Conservation (phyloP, 2,888 invertebrate genomes). For the Chorisops tibialis region DNA sequence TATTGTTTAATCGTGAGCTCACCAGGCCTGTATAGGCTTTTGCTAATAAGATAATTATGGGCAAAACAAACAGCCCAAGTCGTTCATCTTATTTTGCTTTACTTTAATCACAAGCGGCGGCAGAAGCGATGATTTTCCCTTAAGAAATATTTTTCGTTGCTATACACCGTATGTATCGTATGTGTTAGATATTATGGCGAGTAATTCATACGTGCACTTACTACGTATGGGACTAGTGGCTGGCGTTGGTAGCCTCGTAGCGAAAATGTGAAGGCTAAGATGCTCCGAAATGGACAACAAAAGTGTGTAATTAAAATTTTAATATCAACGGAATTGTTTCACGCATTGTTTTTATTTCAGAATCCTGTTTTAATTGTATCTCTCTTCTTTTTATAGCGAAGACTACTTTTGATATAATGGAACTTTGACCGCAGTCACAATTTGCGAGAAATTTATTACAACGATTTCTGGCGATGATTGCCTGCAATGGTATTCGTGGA, state of each 20-base stretch:
- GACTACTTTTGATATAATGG: too few species aligned
- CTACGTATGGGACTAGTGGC: too few species aligned
- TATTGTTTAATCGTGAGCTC: conserved; percentile 18
- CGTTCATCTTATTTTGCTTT: conserved; percentile 26
- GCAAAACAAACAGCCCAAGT: conserved; percentile 30
- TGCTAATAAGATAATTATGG: conserved; percentile 30
- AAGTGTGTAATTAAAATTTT: conserved; percentile 17
- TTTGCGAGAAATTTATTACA: too few species aligned
- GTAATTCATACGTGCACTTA: too few species aligned
- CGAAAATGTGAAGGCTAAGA: too few species aligned
- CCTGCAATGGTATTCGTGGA: too few species aligned
- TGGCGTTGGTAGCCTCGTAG: too few species aligned
- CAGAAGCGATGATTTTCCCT: conserved; percentile 26
- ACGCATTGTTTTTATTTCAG: conserved; percentile 17
- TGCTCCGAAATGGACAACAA: too few species aligned
- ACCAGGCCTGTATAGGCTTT: conserved; percentile 19
- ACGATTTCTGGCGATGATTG: too few species aligned
- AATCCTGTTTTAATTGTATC: not conserved
- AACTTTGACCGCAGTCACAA: too few species aligned
- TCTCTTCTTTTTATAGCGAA: too few species aligned
- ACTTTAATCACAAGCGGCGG: conserved; percentile 24
- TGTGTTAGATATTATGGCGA: too few species aligned
- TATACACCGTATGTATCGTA: not conserved
- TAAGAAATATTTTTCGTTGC: conserved; percentile 4
- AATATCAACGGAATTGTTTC: conserved; percentile 13